phyloP scores from a whole-genome alignment of 1,140 invertebrate genomes.

The Drosophila pruinosa region DNA sequence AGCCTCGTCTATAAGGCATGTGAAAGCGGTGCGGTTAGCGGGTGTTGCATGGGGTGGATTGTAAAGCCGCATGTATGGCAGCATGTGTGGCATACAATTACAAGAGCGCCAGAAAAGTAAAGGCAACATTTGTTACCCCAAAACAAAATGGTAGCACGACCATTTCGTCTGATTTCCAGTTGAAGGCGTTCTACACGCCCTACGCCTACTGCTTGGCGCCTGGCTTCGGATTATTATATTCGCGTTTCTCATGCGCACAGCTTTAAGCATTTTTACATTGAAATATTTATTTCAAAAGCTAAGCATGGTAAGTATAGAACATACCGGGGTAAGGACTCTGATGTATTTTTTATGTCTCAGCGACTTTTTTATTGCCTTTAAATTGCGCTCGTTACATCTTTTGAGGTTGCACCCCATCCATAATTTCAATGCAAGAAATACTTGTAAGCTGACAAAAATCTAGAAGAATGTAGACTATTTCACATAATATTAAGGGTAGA shows the following conservation, averaged over 20 bases:
- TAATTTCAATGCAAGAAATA: not conserved
- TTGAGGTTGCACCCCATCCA: not conserved
- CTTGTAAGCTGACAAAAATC: conserved; percentile 17
- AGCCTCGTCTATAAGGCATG: not conserved
- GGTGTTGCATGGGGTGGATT: conserved; percentile 20
- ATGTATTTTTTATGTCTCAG: conserved; percentile 75
- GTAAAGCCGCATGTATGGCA: conserved; percentile 47
- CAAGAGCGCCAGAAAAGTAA: conserved; percentile 33
- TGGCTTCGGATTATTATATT: conserved; percentile 75
- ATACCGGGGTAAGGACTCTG: conserved; percentile 31
- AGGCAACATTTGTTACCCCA: conserved; percentile 65
- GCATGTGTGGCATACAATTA: conserved; percentile 64
- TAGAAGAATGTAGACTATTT: conserved; percentile 29
- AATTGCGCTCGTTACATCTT: conserved; percentile 68
- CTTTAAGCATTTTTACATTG: conserved; percentile 59
- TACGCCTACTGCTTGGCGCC: conserved; percentile 36
- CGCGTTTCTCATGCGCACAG: conserved; percentile 72
- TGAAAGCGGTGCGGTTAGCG: not conserved
- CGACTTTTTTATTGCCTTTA: conserved; percentile 70
- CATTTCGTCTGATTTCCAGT: conserved; percentile 67
- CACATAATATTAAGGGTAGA: conserved; percentile 18
- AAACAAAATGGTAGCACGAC: conserved; percentile 70
- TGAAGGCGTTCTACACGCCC: conserved; percentile 43
- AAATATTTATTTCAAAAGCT: conserved; percentile 70
- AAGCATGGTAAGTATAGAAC: conserved; percentile 38